phyloP scores from a whole-genome alignment of 2,113 vertebrate genomes.

The Speoplatyrhinus poulsoni region DNA sequence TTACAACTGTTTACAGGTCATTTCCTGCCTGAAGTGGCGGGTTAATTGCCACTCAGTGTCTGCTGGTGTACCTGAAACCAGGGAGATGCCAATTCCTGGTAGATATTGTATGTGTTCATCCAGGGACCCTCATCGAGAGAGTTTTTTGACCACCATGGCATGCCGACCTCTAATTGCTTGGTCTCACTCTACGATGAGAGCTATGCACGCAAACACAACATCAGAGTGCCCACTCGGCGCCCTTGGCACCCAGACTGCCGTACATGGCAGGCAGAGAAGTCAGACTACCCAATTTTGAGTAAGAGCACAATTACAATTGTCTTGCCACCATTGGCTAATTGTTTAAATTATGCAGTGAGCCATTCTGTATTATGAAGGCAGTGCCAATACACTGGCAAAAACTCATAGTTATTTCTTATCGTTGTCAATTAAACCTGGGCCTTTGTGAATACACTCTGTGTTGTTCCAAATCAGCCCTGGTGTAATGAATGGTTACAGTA shows the following conservation, averaged over 20 bases:
- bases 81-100: background rate
- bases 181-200: conserved; percentile 77
- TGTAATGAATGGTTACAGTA: conserved; percentile 57
- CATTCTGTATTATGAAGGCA: conserved; percentile 3
- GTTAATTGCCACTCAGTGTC: conserved; percentile 34
- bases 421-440: conserved; percentile 40
- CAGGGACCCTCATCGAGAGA: conserved; percentile 78
- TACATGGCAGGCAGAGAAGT: conserved; percentile 75
- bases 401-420: conserved; percentile 29
- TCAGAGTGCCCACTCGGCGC: conserved; percentile 54
- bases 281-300: conserved; percentile 67
- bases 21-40: conserved; percentile 21
- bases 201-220: conserved; percentile 55
- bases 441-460: conserved; percentile 38
- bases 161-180: conserved; percentile 57
- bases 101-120: conserved; percentile 28
- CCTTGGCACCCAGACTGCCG: conserved; percentile 60
- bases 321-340: background rate
- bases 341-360: conserved; percentile 27
- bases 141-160: conserved; percentile 70
- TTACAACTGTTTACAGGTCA: conserved; percentile 50
- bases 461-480: conserved; percentile 29
- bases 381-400: conserved; percentile 18
- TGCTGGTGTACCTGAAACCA: conserved; percentile 47
- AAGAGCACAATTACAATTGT: conserved; percentile 21